Evolutionary conservation across 2,888 invertebrate species (phyloP).

Genomic region (Parnassius mnemosyne): DNA sequence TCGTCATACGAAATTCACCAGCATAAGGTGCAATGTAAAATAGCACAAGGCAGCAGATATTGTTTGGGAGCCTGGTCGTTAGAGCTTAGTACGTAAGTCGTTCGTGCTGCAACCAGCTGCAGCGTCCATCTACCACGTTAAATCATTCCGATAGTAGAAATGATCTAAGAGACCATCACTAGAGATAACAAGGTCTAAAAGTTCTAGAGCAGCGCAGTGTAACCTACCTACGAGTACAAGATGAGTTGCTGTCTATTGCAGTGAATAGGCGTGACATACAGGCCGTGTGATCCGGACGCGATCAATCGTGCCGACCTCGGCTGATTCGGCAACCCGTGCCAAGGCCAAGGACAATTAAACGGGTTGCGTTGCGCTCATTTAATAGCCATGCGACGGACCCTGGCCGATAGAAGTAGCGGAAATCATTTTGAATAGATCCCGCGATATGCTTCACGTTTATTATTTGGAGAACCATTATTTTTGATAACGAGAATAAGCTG

Average conservation of each 20-base stretch:
- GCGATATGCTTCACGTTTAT: no score
- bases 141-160: no score
- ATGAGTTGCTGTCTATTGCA: constrained; percentile 6
- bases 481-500: no score
- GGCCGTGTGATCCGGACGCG: constrained; percentile 75
- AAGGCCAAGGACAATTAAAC: constrained; percentile 74
- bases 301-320: constrained; percentile 71
- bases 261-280: constrained; percentile 39
- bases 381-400: constrained; percentile 41
- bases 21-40: no score
- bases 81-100: no score
- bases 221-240: background rate
- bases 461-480: background rate
- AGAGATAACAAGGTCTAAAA: no score
- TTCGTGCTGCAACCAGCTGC: no score
- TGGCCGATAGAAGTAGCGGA: background rate
- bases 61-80: no score
- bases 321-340: constrained; percentile 73
- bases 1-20: no score
- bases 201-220: background rate
- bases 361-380: constrained; percentile 59
- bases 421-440: background rate
- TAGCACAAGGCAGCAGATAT: no score
- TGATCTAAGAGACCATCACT: no score
- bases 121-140: no score